Evolutionary conservation across 1,140 invertebrate genomes (phyloP).

Genomic region (Octopus sinensis): DNA sequence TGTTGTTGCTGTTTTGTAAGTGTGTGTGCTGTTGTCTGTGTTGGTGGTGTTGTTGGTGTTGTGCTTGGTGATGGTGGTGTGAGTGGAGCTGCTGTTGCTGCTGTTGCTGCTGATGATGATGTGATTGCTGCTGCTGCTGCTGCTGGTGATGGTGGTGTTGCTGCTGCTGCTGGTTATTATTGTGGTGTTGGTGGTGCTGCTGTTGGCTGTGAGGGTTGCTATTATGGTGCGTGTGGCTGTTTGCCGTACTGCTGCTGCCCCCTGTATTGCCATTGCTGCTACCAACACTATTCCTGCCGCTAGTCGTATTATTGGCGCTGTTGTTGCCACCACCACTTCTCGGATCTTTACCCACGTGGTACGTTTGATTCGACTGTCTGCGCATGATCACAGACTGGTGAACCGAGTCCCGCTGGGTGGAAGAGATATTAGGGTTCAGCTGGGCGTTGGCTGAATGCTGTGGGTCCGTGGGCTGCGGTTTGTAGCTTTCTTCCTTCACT

Average conservation of each 20-base stretch:
- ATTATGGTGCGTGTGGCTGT: neutral
- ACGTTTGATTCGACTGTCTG: slow-evolving; percentile 28
- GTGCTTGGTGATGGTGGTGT: neutral
- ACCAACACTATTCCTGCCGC: neutral
- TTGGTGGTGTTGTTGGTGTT: neutral
- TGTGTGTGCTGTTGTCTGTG: neutral
- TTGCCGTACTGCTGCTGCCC: neutral
- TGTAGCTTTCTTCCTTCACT: slow-evolving; percentile 33
- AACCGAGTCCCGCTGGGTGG: slow-evolving; percentile 28
- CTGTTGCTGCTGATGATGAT: neutral
- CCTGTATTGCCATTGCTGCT: slow-evolving; percentile 13
- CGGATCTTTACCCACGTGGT: slow-evolving; percentile 7
- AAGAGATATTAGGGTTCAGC: slow-evolving; percentile 20
- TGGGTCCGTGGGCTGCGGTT: slow-evolving; percentile 18
- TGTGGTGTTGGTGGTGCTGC: neutral
- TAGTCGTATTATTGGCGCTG: neutral
- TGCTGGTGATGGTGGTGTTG: neutral
- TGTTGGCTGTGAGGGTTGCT: neutral
- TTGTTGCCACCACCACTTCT: neutral
- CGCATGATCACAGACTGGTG: slow-evolving; percentile 50
- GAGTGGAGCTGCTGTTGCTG: neutral
- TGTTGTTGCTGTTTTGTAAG: neutral
- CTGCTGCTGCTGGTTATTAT: neutral
- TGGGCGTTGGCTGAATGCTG: slow-evolving; percentile 21
- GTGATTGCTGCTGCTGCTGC: neutral